Conservation (phyloP, 2,113 vertebrate species). For the Lagopus leucura region DNA sequence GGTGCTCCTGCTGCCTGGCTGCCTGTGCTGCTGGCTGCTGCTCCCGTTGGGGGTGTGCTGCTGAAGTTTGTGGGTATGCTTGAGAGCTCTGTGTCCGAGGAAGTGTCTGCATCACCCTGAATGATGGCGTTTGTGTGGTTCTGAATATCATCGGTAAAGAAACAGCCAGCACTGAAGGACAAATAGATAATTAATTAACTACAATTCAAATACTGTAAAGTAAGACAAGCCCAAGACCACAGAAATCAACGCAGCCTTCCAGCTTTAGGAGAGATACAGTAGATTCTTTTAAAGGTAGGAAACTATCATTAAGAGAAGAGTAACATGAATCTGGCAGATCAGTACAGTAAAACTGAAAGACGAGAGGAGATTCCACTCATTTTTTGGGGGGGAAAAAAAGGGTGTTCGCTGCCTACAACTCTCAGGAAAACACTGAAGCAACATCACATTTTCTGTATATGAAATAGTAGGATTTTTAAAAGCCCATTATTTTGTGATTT, state of each 20-base stretch:
- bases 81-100: conserved; percentile 77
- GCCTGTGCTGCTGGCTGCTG: not conserved
- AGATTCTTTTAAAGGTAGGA: not conserved
- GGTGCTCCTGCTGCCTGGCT: conserved; percentile 36
- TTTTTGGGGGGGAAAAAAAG: not conserved
- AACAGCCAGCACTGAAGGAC: conserved; percentile 89
- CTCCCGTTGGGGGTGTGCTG: not conserved
- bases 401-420: not conserved
- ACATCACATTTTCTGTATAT: not conserved
- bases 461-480: not conserved
- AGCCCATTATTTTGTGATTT: not conserved
- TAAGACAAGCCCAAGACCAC: conserved; percentile 5
- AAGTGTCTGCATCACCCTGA: conserved; percentile 79
- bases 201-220: not conserved
- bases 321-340: not conserved
- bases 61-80: not conserved
- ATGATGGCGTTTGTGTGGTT: conserved; percentile 77
- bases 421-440: not conserved
- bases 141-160: conserved; percentile 90
- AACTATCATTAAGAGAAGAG: not conserved
- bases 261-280: not conserved
- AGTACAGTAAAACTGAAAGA: not conserved
- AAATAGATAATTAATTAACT: conserved; percentile 24
- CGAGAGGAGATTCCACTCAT: not conserved
- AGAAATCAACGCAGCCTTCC: not conserved